These are phyloP conservation scores for Calypte anna DNA, from an alignment of 2,113 vertebrate genomes.

Conservation along the genomic window DNA sequence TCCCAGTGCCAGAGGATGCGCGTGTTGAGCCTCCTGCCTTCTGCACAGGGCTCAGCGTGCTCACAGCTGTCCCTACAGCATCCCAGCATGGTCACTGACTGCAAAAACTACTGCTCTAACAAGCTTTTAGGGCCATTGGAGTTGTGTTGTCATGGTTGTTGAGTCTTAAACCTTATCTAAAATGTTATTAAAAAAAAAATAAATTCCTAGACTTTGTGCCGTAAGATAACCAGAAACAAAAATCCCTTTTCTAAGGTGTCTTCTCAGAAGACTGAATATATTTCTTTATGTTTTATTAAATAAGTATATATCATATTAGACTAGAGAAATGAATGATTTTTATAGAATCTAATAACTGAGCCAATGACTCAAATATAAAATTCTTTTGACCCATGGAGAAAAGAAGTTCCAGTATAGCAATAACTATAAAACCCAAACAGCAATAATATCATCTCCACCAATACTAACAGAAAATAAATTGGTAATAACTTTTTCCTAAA, in stretches of 20 bases:
- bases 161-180: background rate
- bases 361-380: background rate
- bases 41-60: background rate
- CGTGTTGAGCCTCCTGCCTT: rapidly evolving
- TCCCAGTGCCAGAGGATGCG: background rate
- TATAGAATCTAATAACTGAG: conserved; percentile 19
- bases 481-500: background rate
- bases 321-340: background rate
- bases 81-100: background rate
- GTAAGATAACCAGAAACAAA: background rate
- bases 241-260: background rate
- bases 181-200: background rate
- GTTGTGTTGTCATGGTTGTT: background rate
- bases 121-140: background rate
- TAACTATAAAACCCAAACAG: conserved; percentile 11
- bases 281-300: background rate
- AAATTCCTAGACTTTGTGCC: background rate
- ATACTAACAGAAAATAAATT: background rate
- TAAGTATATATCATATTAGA: background rate
- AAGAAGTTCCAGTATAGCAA: background rate
- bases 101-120: background rate
- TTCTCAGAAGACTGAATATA: background rate
- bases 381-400: conserved; percentile 32
- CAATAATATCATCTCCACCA: background rate
- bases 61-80: background rate